Conservation (phyloP, 2,888 invertebrate species). For the Acanthosoma haemorrhoidale region DNA sequence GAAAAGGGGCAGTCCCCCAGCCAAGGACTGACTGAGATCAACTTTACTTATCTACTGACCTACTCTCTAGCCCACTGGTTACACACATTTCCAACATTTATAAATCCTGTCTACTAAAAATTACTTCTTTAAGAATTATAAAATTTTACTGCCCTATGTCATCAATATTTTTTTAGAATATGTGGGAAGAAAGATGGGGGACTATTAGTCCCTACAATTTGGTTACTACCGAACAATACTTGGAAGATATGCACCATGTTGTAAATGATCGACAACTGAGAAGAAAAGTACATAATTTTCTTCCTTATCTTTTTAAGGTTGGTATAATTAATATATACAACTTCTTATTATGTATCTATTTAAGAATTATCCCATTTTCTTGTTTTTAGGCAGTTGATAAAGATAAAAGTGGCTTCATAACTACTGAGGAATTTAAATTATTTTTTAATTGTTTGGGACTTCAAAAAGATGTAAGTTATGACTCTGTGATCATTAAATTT, state of each 20-base stretch:
- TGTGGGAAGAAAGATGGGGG: constrained; percentile 81
- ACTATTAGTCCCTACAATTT: constrained; percentile 74
- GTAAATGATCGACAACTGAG: constrained; percentile 68
- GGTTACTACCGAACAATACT: constrained; percentile 73
- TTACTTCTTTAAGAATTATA: too few relatives aligned
- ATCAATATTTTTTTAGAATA: constrained; percentile 51
- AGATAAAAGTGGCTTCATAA: constrained; percentile 70
- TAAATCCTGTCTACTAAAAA: too few relatives aligned
- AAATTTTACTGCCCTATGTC: background rate
- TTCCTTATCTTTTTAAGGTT: constrained; percentile 78
- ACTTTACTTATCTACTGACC: too few relatives aligned
- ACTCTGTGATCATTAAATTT: background rate
- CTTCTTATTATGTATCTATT: constrained; percentile 35
- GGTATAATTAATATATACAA: background rate
- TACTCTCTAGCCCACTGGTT: too few relatives aligned
- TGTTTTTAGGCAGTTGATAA: constrained; percentile 68
- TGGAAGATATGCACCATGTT: constrained; percentile 76
- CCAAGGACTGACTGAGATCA: too few relatives aligned
- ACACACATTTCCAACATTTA: too few relatives aligned
- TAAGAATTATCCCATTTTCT: constrained; percentile 36
- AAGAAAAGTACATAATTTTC: constrained; percentile 68
- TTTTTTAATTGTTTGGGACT: constrained; percentile 76
- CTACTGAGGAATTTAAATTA: constrained; percentile 73
- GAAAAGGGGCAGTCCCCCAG: too few relatives aligned
- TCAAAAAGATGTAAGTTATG: constrained; percentile 56